A percentile compares a stretch with the other conserved stretches of the same genome.
These are phyloP conservation scores for Lacerta bilineata DNA, from an alignment of 2,797 vertebrate species.

Conservation along the genomic window DNA sequence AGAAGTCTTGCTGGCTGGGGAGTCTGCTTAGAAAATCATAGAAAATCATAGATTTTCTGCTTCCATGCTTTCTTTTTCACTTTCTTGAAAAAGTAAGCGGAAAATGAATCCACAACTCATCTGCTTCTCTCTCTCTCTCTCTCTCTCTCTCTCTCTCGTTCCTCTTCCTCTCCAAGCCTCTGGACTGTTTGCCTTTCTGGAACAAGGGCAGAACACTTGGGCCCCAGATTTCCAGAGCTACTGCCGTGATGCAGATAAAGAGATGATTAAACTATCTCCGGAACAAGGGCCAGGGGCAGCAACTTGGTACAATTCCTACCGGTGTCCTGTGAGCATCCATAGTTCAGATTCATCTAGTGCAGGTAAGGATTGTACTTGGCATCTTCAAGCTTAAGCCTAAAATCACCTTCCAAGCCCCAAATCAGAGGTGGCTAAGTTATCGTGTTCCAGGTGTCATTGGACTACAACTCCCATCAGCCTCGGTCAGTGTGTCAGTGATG, in stretches of 20 bases:
- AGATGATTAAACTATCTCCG: neutral
- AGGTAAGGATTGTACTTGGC: neutral
- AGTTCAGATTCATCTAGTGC: constrained; percentile 34
- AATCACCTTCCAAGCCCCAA: too few species aligned
- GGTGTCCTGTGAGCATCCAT: constrained; percentile 26
- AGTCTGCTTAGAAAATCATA: neutral
- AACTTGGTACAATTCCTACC: constrained; percentile 42
- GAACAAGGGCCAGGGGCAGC: neutral
- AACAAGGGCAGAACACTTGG: constrained; percentile 11
- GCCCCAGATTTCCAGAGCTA: constrained; percentile 1
- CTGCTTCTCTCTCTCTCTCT: too few species aligned
- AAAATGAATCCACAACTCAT: too few species aligned
- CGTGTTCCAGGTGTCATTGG: too few species aligned
- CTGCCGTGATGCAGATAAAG: neutral
- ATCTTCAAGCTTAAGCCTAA: neutral
- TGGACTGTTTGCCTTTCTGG: constrained; percentile 23
- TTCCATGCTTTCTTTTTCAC: neutral
- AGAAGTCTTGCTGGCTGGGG: neutral
- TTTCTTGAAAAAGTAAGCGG: too few species aligned
- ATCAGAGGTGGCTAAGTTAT: too few species aligned
- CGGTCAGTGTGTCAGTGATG: too few species aligned
- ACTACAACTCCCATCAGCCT: too few species aligned
- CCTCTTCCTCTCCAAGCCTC: constrained; percentile 24
- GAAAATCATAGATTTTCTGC: neutral
- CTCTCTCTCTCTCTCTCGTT: too few species aligned